These are phyloP conservation scores for Zhuqinia jingwanae DNA, from an alignment of 2,888 invertebrate species.

Conservation along the genomic window DNA sequence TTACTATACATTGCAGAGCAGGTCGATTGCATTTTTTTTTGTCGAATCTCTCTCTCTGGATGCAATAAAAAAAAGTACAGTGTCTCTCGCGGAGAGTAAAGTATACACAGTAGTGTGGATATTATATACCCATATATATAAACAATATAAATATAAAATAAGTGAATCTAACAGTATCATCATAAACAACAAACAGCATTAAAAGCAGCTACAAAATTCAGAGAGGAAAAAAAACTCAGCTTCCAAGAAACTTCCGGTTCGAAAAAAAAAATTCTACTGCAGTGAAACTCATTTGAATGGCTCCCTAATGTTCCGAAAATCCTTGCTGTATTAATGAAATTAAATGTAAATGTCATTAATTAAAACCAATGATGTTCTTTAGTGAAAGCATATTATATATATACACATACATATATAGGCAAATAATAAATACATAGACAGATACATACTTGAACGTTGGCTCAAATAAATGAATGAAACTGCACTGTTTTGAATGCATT, in stretches of 20 bases:
- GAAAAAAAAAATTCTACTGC: too few relatives aligned
- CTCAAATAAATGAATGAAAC: conserved; percentile 12
- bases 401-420: neutral
- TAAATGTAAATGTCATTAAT: neutral
- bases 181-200: too few relatives aligned
- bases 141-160: too few relatives aligned
- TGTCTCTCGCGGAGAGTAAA: neutral
- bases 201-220: too few relatives aligned
- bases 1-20: too few relatives aligned
- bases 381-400: too few relatives aligned
- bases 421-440: neutral
- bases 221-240: too few relatives aligned
- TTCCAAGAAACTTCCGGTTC: too few relatives aligned
- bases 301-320: conserved; percentile 47
- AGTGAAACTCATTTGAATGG: too few relatives aligned
- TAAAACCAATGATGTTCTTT: neutral
- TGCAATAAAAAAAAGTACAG: conserved; percentile 15
- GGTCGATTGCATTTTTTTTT: neutral
- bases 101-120: neutral
- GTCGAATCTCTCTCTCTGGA: conserved; percentile 14
- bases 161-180: too few relatives aligned
- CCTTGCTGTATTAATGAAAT: conserved; percentile 18
- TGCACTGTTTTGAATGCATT: neutral
- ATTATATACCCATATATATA: too few relatives aligned
- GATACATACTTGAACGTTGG: too few relatives aligned